These are phyloP conservation scores for Psephotus haematonotus DNA, from an alignment of 2,113 vertebrate species.

Conservation along the genomic window DNA sequence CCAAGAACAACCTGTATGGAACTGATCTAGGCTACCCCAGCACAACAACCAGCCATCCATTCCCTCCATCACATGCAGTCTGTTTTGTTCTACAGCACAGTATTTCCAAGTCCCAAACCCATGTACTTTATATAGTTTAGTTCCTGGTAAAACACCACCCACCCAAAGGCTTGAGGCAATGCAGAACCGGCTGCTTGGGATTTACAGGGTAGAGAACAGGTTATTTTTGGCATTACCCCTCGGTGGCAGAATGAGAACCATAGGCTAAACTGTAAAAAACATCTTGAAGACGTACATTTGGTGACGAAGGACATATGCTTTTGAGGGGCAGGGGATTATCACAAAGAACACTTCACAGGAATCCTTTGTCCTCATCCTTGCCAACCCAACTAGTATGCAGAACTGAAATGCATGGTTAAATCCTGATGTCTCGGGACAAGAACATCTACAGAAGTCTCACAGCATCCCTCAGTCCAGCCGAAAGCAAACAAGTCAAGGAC, in stretches of 20 bases:
- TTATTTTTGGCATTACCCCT: not conserved
- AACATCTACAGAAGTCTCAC: not conserved
- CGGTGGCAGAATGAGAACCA: not conserved
- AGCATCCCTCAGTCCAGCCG: not conserved
- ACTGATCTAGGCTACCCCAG: not conserved
- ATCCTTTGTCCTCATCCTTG: not conserved
- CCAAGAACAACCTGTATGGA: not conserved
- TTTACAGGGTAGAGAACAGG: not conserved
- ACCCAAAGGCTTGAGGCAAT: not conserved
- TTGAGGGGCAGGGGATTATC: not conserved
- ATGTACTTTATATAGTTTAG: not conserved
- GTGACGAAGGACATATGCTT: not conserved
- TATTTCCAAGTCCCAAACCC: not conserved
- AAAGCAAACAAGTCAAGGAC: not conserved
- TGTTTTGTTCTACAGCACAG: not conserved
- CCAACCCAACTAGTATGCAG: not conserved
- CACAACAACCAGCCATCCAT: not conserved
- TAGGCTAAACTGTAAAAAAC: not conserved
- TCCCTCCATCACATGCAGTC: not conserved
- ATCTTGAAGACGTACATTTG: not conserved
- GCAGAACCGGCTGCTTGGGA: not conserved
- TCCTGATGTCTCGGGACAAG: not conserved
- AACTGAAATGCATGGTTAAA: not conserved
- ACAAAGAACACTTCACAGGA: not conserved
- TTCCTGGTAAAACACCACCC: slow-evolving; percentile 24